Base-by-base conservation (phyloP, 1,140 invertebrate genomes). In the Nasonia longicornis region DNA sequence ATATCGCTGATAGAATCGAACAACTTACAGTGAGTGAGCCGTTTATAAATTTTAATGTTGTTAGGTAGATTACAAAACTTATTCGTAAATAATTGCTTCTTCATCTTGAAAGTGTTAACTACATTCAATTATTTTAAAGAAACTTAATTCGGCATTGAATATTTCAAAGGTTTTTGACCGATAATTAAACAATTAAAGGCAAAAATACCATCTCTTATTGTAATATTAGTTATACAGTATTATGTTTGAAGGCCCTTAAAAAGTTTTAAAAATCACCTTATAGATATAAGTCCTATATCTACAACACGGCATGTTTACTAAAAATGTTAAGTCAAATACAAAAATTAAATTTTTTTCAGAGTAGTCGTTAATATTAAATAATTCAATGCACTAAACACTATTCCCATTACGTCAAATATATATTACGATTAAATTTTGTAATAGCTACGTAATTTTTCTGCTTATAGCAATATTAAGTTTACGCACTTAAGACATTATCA, bases 11-110 rank as follows among this genome's bases (percentile, higher is more conserved):
- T 26, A 8, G n/a, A 72, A 64, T 72, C n/a, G 11, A 79, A 79
- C 52, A 79, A 66, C 70, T 73, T 72, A 31, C 14, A 79, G 22
- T 79, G 42, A 80, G 52, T 74, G 22, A 80, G 58, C 38, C 45
- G 35, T 20, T 42, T 35, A 64, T 64, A 79, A 45, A 3, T 71
- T 71, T 78, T 42, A 42, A 29, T 79, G 58, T 63, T 16, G 31
- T 72, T 79, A 22, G 45, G 11, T 35, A 66, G 16, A 11, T 16
- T 45, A 73, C 22, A n/a, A 79, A 73, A 79, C 35, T 63, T 72
- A 29, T 79, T 71, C 6, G 42, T 12, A 67, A 67, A 67, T 67
- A 29, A 67, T 26, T 3, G 22, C 58, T 64, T 35, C 1, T 64
- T 42, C 12, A 66, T 29, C 6, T 45, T 26, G 26, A 31, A 42